These are phyloP conservation scores for Lepeophtheirus nordmannii DNA, from an alignment of 2,888 invertebrate species.

Conservation along the genomic window DNA sequence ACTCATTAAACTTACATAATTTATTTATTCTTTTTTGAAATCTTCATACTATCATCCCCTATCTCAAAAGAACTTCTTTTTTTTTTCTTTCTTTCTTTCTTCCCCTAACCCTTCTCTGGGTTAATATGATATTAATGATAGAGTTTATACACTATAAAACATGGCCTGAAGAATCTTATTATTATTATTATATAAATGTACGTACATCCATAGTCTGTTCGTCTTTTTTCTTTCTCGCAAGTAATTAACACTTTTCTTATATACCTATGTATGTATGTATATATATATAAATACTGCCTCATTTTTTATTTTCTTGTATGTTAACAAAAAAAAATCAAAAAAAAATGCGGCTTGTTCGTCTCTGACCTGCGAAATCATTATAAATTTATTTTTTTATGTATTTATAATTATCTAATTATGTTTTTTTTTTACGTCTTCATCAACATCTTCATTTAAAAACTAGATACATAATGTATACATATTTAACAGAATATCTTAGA, in stretches of 20 bases:
- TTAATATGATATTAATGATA: neutral
- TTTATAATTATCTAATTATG: constrained; percentile 3
- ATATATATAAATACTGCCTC: too few species aligned
- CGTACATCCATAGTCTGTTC: neutral
- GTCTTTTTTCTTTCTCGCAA: neutral
- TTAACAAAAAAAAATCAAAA: too few species aligned
- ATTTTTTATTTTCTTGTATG: too few species aligned
- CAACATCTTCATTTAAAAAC: neutral
- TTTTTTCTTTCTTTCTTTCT: neutral
- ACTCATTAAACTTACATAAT: neutral
- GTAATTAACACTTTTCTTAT: neutral
- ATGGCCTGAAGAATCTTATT: constrained; percentile 2
- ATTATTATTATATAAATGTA: too few species aligned
- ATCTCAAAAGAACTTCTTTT: neutral
- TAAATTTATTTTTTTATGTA: constrained; percentile 5
- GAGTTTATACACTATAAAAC: neutral
- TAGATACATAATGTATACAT: neutral
- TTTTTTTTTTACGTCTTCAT: neutral
- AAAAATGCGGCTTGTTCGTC: neutral
- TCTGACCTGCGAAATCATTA: constrained; percentile 6
- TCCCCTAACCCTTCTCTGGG: neutral
- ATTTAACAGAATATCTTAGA: neutral
- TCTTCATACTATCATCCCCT: neutral
- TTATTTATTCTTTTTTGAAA: too few species aligned
- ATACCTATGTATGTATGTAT: too few species aligned